These are phyloP conservation scores for Lindbergichthys nudifrons DNA, from an alignment of 2,797 vertebrate species.

Conservation along the genomic window DNA sequence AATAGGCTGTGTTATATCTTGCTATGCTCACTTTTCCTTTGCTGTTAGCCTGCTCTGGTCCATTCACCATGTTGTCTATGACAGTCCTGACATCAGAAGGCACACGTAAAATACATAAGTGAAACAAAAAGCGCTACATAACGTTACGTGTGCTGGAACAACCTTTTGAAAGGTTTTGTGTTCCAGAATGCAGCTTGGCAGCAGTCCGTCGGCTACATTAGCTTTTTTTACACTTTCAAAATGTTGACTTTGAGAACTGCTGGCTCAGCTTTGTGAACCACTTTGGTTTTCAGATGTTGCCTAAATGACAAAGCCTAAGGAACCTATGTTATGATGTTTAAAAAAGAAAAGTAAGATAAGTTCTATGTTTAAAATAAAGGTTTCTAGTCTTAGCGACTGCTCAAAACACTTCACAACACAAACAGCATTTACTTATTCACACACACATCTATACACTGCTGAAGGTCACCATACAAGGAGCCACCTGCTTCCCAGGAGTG, in stretches of 20 bases:
- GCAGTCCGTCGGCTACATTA: too few species aligned
- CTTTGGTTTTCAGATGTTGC: too few species aligned
- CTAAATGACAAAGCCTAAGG: neutral
- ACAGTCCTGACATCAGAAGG: neutral
- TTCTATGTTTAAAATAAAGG: neutral
- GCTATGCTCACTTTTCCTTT: neutral
- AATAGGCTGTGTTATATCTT: constrained; percentile 3
- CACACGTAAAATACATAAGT: neutral
- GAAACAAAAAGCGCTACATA: neutral
- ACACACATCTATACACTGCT: too few species aligned
- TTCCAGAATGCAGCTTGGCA: neutral
- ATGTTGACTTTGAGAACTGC: too few species aligned
- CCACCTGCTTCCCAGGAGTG: too few species aligned
- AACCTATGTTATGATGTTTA: neutral
- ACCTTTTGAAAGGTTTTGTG: neutral
- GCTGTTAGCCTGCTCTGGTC: neutral
- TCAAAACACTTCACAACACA: too few species aligned
- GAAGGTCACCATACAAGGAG: too few species aligned
- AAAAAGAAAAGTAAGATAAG: neutral
- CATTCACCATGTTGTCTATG: neutral
- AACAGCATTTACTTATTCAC: too few species aligned
- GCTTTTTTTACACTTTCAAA: too few species aligned
- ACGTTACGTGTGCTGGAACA: too few species aligned
- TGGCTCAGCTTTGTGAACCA: too few species aligned
- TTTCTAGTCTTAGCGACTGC: too few species aligned